phyloP scores from a whole-genome alignment of 2,888 invertebrate genomes.

The Calameuta filiformis region DNA sequence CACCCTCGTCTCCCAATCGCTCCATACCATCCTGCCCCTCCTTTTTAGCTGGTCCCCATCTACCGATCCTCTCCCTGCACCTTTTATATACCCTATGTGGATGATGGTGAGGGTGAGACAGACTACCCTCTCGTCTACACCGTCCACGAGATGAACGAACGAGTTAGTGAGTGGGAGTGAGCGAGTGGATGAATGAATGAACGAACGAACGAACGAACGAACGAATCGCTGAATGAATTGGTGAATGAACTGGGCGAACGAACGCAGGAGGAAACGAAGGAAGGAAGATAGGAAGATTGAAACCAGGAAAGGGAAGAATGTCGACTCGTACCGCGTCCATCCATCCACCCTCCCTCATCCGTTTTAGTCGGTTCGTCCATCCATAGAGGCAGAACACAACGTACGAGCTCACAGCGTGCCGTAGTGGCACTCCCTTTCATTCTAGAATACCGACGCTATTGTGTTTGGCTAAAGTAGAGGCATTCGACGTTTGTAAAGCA shows the following conservation, averaged over 20 bases:
- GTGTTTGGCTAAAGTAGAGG: constrained; percentile 41
- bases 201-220: not conserved
- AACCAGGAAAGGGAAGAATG: constrained; percentile 5
- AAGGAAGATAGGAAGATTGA: not conserved
- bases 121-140: not conserved
- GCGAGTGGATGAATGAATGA: not conserved
- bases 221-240: not conserved
- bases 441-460: constrained; percentile 40
- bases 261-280: not conserved
- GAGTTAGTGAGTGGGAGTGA: constrained; percentile 4
- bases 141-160: constrained; percentile 6
- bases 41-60: not conserved
- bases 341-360: not conserved
- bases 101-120: not conserved
- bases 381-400: constrained; percentile 8
- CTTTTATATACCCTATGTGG: not conserved
- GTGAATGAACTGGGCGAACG: not conserved
- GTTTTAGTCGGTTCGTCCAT: constrained; percentile 3
- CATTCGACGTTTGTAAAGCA: constrained; percentile 43
- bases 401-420: constrained; percentile 3
- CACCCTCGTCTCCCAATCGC: not conserved
- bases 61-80: constrained; percentile 5
- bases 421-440: constrained; percentile 35
- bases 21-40: constrained; percentile 5
- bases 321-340: not conserved